Evolutionary conservation across 1,140 invertebrate genomes (phyloP).

Genomic region (Rhopalosiphum padi): DNA sequence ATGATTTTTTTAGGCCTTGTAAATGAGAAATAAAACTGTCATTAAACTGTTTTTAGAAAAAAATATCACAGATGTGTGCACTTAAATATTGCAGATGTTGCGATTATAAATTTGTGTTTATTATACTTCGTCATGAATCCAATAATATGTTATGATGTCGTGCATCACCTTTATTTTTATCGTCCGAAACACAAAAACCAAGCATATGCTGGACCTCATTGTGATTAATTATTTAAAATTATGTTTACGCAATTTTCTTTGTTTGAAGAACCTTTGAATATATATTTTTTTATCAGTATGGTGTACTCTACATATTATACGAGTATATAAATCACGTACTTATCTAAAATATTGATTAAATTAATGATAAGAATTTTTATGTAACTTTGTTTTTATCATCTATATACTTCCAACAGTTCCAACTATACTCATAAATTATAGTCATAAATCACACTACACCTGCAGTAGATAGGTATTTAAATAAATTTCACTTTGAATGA

Average conservation of each 20-base stretch:
- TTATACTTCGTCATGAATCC: background rate
- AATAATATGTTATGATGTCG: background rate
- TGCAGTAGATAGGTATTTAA: background rate
- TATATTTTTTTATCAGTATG: background rate
- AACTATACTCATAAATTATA: background rate
- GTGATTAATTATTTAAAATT: background rate
- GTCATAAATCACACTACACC: background rate
- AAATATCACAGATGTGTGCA: slow-evolving; percentile 19
- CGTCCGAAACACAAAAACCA: background rate
- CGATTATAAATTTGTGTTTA: slow-evolving; percentile 13
- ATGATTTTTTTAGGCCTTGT: background rate
- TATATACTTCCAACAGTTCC: background rate
- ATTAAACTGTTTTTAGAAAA: background rate
- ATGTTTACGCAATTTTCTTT: background rate
- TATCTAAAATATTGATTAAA: slow-evolving; percentile 20
- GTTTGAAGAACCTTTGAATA: background rate
- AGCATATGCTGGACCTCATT: background rate
- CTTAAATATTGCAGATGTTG: slow-evolving; percentile 3
- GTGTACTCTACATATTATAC: too few species aligned
- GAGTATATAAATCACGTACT: background rate
- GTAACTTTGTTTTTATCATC: background rate
- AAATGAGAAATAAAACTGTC: slow-evolving; percentile 19
- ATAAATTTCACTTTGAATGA: background rate
- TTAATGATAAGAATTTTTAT: background rate
- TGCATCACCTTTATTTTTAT: slow-evolving; percentile 14